phyloP scores from a whole-genome alignment of 2,888 invertebrate genomes.

The Clostera curtula region DNA sequence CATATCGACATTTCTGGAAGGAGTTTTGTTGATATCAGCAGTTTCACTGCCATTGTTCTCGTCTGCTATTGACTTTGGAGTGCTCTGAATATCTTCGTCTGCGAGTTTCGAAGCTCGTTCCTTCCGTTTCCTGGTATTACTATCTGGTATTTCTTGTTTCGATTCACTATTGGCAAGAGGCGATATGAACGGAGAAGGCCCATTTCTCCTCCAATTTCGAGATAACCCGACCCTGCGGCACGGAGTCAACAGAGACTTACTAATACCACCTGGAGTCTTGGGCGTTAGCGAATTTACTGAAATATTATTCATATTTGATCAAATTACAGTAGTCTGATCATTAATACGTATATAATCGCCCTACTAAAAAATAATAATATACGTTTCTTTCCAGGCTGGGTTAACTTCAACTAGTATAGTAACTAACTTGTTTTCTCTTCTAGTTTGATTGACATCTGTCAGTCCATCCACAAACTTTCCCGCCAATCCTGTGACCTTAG shows the following conservation, averaged over 20 bases:
- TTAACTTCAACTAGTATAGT: no score
- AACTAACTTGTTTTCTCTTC: constrained; percentile 2
- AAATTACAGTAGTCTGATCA: no score
- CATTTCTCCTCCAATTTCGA: constrained; percentile 53
- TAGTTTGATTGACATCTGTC: constrained; percentile 13
- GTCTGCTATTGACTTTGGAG: constrained; percentile 3
- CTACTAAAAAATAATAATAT: no score
- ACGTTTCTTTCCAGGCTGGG: no score
- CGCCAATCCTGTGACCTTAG: no score
- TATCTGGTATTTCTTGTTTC: constrained; percentile 23
- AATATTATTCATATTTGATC: constrained; percentile 39
- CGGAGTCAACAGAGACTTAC: constrained; percentile 67
- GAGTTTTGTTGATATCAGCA: constrained; percentile 27
- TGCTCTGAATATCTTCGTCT: constrained; percentile 18
- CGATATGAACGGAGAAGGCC: constrained; percentile 56
- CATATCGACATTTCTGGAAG: constrained; percentile 32
- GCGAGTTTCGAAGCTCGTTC: constrained; percentile 16
- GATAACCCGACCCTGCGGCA: constrained; percentile 71
- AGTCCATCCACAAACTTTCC: no score
- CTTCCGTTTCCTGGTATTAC: constrained; percentile 43
- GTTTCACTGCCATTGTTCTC: constrained; percentile 4
- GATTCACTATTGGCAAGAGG: constrained; percentile 32
- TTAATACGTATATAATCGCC: no score
- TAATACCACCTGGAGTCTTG: constrained; percentile 68
- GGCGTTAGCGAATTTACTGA: constrained; percentile 44